These are phyloP conservation scores for Heteromurus nitidus DNA, from an alignment of 2,888 invertebrate genomes.

Conservation along the genomic window DNA sequence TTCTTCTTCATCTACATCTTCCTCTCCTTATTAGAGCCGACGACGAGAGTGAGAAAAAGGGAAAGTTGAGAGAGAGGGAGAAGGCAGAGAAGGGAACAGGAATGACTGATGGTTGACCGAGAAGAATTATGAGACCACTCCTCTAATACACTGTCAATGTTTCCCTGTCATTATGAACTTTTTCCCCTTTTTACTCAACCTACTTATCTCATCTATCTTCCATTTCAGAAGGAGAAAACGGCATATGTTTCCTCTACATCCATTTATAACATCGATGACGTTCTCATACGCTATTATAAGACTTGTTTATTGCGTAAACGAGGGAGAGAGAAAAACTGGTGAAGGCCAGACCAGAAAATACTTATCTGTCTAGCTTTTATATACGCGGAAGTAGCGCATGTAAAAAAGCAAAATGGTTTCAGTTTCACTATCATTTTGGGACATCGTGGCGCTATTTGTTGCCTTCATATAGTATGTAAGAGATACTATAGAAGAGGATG, in stretches of 20 bases:
- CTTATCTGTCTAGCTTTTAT: too few relatives aligned
- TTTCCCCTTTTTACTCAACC: conserved; percentile 13
- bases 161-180: conserved; percentile 26
- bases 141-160: conserved; percentile 6
- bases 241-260: too few relatives aligned
- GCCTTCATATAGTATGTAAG: too few relatives aligned
- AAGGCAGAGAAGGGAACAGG: background rate
- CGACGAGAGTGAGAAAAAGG: background rate
- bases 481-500: too few relatives aligned
- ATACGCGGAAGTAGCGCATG: too few relatives aligned
- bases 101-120: conserved; percentile 40
- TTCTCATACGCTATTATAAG: too few relatives aligned
- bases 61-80: background rate
- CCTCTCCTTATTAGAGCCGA: background rate
- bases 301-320: too few relatives aligned
- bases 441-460: conserved; percentile 9
- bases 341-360: too few relatives aligned
- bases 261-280: too few relatives aligned
- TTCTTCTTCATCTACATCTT: background rate
- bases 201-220: conserved; percentile 10
- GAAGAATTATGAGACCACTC: conserved; percentile 27
- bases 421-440: conserved; percentile 10
- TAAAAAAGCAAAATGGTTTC: conserved; percentile 15
- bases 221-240: background rate
- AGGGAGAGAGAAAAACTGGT: too few relatives aligned